Evolutionary conservation across 2,888 invertebrate genomes (phyloP), one percentile per base, ranked within the genome.

Genomic region (Nemotelus pantherinus): DNA sequence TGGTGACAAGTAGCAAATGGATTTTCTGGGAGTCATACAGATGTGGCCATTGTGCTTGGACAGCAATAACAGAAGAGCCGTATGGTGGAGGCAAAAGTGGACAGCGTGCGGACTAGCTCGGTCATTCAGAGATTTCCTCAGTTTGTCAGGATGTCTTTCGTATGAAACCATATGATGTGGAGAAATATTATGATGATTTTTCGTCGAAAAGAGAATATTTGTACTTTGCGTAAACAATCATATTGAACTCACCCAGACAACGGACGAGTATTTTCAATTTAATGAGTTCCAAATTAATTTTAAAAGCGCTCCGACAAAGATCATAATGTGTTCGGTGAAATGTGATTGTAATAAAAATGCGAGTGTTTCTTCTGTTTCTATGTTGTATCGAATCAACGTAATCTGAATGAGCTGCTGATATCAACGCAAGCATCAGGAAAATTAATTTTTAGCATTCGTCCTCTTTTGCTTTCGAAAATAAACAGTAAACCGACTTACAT

Each of bases 1-100:
- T 81, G 82, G 82, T 81, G 82, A 82, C 82, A 82, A 82, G 81
- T 81, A 81, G 82, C 81, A 82, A 82, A 82, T 82, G 82, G 82
- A 82, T 82, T 81, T 82, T 81, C 81, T 81, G 81, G 82, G 81
- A 82, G 81, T 80, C 80, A 80, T 78, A 77, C 79, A 79, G 79
- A 79, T 79, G 79, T 79, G 79, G 75, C 79, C 78, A 79, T 57
- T 60, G 70, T 45, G 50, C 68, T 5, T 39, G 68, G 57, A 77
- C 68, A 68, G 4, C 7, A 53, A 74, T 47, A 71, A 53, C 76
- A 68, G 67, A 58, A 53, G 67, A 60, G 60, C 9, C 53, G 57
- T 63, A 50, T 64, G 55, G 55, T 64, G 65, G 55, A 43, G 70
- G 55, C 70, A 39, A 25, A 25, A 41, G 70, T 55, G 55, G 70